These are phyloP conservation scores for Hemichromis elongatus DNA, from an alignment of 2,113 vertebrate genomes.

Conservation along the genomic window DNA sequence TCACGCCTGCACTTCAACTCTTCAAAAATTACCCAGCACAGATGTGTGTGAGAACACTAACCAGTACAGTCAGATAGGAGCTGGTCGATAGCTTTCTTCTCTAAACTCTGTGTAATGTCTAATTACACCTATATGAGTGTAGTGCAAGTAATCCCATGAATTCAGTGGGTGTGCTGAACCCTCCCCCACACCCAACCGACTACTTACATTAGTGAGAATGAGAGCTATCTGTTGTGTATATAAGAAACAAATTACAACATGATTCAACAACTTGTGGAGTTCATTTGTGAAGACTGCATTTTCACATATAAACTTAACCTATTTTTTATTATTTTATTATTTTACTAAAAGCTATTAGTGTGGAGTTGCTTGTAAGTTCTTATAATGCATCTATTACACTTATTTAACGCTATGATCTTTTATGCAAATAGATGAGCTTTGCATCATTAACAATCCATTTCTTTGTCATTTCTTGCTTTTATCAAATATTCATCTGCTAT, in stretches of 20 bases:
- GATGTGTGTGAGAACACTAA: not conserved
- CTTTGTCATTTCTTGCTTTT: not conserved
- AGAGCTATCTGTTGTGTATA: not conserved
- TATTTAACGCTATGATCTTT: not conserved
- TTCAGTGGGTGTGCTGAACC: not conserved
- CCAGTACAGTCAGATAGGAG: not conserved
- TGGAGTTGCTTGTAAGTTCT: not conserved
- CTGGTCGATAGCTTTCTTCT: not conserved
- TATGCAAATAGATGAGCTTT: not conserved
- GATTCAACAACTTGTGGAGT: not conserved
- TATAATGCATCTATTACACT: not conserved
- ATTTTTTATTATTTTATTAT: not conserved
- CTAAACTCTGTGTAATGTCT: not conserved
- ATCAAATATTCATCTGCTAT: not conserved
- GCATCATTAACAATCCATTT: not conserved
- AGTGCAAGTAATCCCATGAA: not conserved
- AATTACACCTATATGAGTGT: not conserved
- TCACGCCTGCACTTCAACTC: not conserved
- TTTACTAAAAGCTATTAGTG: not conserved
- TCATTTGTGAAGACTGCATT: not conserved
- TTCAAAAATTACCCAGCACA: not conserved
- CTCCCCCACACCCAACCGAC: not conserved
- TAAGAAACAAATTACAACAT: not conserved
- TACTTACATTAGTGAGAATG: not conserved
- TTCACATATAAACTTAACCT: not conserved